These are phyloP conservation scores for Anadara kagoshimensis DNA, from an alignment of 1,140 invertebrate species.

Conservation along the genomic window DNA sequence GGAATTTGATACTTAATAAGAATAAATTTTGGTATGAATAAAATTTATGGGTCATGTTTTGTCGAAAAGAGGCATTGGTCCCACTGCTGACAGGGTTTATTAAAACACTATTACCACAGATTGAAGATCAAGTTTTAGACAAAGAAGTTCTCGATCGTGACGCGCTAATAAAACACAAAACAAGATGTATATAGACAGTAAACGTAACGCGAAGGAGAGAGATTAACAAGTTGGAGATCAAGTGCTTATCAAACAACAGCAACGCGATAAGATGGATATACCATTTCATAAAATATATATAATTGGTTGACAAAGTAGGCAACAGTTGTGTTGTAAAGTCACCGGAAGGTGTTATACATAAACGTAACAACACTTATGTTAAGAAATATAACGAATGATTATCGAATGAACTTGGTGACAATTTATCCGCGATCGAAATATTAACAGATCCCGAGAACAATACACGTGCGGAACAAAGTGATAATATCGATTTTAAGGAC, in stretches of 20 bases:
- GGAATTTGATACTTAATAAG: too few relatives aligned
- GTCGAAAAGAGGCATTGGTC: too few relatives aligned
- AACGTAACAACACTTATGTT: conserved; percentile 33
- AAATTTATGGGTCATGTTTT: too few relatives aligned
- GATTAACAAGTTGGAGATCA: conserved; percentile 22
- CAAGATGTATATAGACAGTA: conserved; percentile 37
- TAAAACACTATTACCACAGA: conserved; percentile 35
- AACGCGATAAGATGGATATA: too few relatives aligned
- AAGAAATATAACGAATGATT: conserved; percentile 29
- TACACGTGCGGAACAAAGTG: too few relatives aligned
- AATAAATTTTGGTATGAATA: too few relatives aligned
- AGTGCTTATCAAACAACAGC: conserved; percentile 30
- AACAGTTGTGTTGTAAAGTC: conserved; percentile 30
- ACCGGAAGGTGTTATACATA: conserved; percentile 21
- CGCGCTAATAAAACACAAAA: conserved; percentile 7
- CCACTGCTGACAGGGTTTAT: conserved; percentile 38
- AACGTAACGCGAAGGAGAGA: conserved; percentile 25
- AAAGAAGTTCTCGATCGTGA: conserved; percentile 11
- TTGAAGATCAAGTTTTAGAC: conserved; percentile 9
- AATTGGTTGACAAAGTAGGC: conserved; percentile 19
- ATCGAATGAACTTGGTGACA: too few relatives aligned
- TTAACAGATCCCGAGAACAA: too few relatives aligned
- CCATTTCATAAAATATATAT: conserved; percentile 33
- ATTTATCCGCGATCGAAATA: too few relatives aligned
- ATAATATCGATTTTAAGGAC: too few relatives aligned